Conservation (phyloP, 2,888 invertebrate species). For the Melitaea athalia region DNA sequence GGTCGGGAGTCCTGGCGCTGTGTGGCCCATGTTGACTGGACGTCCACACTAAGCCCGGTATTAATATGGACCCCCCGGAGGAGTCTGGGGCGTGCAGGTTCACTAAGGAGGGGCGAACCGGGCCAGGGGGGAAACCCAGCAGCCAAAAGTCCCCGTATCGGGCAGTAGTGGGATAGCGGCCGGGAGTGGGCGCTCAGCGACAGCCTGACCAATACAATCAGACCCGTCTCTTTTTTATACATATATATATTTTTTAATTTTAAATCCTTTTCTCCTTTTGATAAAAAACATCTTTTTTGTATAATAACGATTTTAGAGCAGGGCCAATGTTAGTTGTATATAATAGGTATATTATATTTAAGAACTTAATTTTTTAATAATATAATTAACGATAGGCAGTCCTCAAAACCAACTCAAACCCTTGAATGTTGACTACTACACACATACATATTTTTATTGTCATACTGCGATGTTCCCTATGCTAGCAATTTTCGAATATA, state of each 20-base stretch:
- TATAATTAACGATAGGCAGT: too few species aligned
- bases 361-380: too few species aligned
- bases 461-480: too few species aligned
- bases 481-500: too few species aligned
- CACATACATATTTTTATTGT: too few species aligned
- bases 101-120: conserved; percentile 95
- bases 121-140: conserved; percentile 99
- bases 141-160: conserved; percentile 99
- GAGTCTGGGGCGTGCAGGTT: conserved; percentile 89
- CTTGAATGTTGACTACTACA: too few species aligned
- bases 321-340: too few species aligned
- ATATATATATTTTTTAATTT: background rate
- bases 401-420: too few species aligned
- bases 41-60: conserved; percentile 98
- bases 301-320: too few species aligned
- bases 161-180: conserved; percentile 99
- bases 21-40: conserved; percentile 88
- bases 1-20: conserved; percentile 85
- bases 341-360: too few species aligned
- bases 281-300: too few species aligned
- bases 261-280: too few species aligned
- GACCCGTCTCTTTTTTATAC: conserved; percentile 72
- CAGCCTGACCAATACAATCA: conserved; percentile 87
- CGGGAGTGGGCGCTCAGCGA: conserved; percentile 94
- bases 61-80: conserved; percentile 96